These are phyloP conservation scores for Pissodes strobi DNA, from an alignment of 1,140 invertebrate species.

Conservation along the genomic window DNA sequence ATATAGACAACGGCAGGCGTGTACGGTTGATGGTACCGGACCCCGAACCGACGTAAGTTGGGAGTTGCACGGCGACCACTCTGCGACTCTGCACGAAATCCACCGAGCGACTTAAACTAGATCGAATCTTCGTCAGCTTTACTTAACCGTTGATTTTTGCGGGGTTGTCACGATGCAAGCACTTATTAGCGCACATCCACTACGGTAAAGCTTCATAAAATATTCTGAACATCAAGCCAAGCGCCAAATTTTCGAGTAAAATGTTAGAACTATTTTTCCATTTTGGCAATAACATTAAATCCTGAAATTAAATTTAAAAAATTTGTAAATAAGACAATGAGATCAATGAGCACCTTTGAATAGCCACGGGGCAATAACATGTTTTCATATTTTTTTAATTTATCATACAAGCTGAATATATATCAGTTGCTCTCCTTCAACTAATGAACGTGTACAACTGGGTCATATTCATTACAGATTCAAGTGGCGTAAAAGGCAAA, in stretches of 20 bases:
- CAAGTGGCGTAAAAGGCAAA: no score
- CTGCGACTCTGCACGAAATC: constrained; percentile 19
- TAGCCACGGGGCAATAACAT: no score
- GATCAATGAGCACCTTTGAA: neutral
- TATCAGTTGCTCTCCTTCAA: no score
- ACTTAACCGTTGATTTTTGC: constrained; percentile 10
- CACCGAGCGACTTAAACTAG: constrained; percentile 30
- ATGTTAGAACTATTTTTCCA: neutral
- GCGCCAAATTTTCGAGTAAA: neutral
- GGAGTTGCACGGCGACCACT: constrained; percentile 7
- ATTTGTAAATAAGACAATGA: no score
- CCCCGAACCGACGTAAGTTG: constrained; percentile 23
- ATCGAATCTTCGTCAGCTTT: constrained; percentile 21
- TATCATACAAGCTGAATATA: no score
- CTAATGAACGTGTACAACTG: no score
- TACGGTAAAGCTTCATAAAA: neutral
- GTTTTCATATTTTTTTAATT: no score
- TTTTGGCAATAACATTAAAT: no score
- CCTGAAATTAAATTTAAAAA: no score
- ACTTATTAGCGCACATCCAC: neutral
- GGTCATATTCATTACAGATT: no score
- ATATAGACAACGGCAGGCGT: constrained; percentile 20
- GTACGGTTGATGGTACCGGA: constrained; percentile 29
- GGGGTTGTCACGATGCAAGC: constrained; percentile 18
- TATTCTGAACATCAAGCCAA: neutral